Evolutionary conservation across 2,797 vertebrate genomes (phyloP), one percentile per base, ranked within the genome.

Genomic region (Myotis pilosus): DNA sequence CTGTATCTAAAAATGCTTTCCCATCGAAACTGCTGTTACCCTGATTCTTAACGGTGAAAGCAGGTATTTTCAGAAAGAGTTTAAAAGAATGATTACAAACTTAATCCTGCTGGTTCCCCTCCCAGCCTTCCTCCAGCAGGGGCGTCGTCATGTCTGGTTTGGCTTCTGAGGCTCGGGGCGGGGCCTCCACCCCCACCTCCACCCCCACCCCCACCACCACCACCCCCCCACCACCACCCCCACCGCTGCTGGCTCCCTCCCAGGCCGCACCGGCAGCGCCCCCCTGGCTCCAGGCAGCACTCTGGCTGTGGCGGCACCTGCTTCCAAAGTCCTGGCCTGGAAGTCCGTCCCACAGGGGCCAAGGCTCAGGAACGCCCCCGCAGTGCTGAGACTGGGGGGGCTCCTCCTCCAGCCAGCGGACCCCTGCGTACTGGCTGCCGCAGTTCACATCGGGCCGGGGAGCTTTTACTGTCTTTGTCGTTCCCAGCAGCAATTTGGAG

Each of bases 331-430:
- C 17, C n/a, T 57, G 64, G 28, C 69, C 6, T n/a, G 62, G 72
- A 80, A 72, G 30, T 69, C 38, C 10, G 38, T 74, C 16, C 57
- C 15, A 57, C 41, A 36, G 49, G 44, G 41, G 57, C 85, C 81
- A 96, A 23, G 71, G 51, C 16, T 95, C 71, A 66, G 85, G 30
- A 3, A 36, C 10, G 0, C 49, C 86, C 55, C 36, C 22, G 71
- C 47, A 79, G 20, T 85, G 62, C 62, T 69, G 76, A 84, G 88
- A 78, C 57, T 69, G 87, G 12, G 44, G 36, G 75, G 75, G 6
- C 4, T 93, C 75, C 41, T 96, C 49, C 64, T 96, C 88, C 28
- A 89, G n/a, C 81, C 93, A 92, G 51, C 1, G 0, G 69, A 95
- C 88, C 2, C 75, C 60, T 44, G 11, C 62, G 2, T 92, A 87